Conservation (phyloP, 2,113 vertebrate species). For the Rhineura floridana region DNA sequence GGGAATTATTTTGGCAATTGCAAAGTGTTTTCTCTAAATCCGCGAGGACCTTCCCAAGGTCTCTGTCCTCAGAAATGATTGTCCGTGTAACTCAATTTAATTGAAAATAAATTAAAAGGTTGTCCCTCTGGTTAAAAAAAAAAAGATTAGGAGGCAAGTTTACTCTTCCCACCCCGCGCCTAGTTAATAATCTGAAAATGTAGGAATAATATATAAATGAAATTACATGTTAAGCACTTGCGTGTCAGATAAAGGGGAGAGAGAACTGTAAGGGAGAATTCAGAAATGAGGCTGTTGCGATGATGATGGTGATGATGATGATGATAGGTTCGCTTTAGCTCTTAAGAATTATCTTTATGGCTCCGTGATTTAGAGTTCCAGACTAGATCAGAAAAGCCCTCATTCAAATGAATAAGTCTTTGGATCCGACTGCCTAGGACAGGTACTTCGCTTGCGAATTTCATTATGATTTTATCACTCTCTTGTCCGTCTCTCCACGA, state of each 20-base stretch:
- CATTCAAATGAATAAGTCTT: constrained; percentile 69
- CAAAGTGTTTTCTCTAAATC: constrained; percentile 56
- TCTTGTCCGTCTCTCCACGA: not conserved
- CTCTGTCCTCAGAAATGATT: constrained; percentile 1
- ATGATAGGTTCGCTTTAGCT: constrained; percentile 59
- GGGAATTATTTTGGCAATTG: constrained; percentile 65
- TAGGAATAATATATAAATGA: constrained; percentile 55
- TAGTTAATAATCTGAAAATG: constrained; percentile 67
- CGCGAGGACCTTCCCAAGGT: constrained; percentile 47
- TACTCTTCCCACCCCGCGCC: constrained; percentile 66
- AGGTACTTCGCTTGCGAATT: constrained; percentile 50
- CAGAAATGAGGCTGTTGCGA: constrained; percentile 40
- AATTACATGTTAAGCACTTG: constrained; percentile 59
- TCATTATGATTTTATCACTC: constrained; percentile 56
- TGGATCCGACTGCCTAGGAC: constrained; percentile 60
- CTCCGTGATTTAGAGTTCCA: constrained; percentile 69
- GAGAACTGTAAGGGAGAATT: constrained; percentile 45
- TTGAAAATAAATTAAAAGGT: constrained; percentile 5
- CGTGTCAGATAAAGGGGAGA: constrained; percentile 22
- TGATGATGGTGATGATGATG: constrained; percentile 29
- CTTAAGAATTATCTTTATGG: constrained; percentile 68
- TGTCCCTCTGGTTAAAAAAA: not conserved
- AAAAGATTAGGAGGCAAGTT: constrained; percentile 56
- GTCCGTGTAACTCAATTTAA: constrained; percentile 3
- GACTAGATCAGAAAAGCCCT: constrained; percentile 66